These are phyloP conservation scores for Siderastrea siderea DNA, from an alignment of 92 coral and sea anemone genomes.

Conservation along the genomic window DNA sequence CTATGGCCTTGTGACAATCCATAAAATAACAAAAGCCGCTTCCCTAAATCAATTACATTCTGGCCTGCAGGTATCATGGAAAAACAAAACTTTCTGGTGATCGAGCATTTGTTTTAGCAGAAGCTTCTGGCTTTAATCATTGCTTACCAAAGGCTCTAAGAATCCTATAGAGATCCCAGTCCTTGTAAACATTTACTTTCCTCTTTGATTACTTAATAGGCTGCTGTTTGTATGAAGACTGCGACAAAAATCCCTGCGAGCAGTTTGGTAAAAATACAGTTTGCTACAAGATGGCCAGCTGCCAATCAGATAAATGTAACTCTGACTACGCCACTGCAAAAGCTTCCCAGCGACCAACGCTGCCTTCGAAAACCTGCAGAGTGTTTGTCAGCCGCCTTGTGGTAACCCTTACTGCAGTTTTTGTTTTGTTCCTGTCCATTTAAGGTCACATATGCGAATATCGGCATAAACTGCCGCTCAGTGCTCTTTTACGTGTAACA, in stretches of 20 bases:
- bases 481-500: no score
- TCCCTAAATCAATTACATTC: no score
- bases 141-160: background rate
- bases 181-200: background rate
- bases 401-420: background rate
- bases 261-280: background rate
- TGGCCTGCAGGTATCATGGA: no score
- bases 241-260: conserved; percentile 37
- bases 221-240: conserved; percentile 42
- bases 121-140: background rate
- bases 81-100: no score
- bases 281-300: conserved; percentile 56
- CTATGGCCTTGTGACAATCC: no score
- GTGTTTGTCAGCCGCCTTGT: background rate
- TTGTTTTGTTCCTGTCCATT: background rate
- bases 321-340: conserved; percentile 24
- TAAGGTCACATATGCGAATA: background rate
- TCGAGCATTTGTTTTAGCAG: no score
- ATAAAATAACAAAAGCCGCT: no score
- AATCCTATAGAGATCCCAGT: background rate
- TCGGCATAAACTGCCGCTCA: background rate
- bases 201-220: conserved; percentile 2
- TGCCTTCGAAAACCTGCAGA: conserved; percentile 19
- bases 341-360: conserved; percentile 30
- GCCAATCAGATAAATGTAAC: conserved; percentile 48